phyloP scores from a whole-genome alignment of 2,888 invertebrate species.

The Dryobota labecula region DNA sequence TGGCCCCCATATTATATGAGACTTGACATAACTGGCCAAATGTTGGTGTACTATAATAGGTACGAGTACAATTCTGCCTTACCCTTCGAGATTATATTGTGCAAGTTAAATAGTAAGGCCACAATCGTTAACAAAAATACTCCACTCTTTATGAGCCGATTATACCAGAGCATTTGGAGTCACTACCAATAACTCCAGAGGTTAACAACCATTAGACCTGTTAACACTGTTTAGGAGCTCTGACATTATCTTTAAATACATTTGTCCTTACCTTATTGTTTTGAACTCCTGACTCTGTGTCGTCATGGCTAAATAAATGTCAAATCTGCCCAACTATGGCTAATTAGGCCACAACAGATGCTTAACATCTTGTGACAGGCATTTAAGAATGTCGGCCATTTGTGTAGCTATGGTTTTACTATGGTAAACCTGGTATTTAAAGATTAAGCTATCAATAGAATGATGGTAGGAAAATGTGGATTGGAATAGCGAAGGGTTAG shows the following conservation, averaged over 20 bases:
- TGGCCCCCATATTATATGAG: too few relatives aligned
- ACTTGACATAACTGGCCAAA: too few relatives aligned
- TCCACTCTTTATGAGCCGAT: constrained; percentile 4
- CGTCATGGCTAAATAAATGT: constrained; percentile 51
- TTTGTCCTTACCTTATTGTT: constrained; percentile 56
- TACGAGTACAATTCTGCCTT: too few relatives aligned
- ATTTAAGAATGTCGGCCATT: constrained; percentile 51
- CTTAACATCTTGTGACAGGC: constrained; percentile 44
- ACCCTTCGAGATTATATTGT: too few relatives aligned
- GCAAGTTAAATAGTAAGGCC: neutral
- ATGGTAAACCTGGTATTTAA: constrained; percentile 33
- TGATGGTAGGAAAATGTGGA: neutral
- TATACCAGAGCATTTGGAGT: constrained; percentile 15
- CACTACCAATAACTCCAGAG: constrained; percentile 3
- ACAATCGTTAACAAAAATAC: neutral
- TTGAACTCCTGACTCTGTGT: constrained; percentile 40
- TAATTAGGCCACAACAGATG: constrained; percentile 55
- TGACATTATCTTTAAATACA: constrained; percentile 59
- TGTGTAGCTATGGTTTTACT: constrained; percentile 21
- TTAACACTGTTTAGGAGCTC: constrained; percentile 48
- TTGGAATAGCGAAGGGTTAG: neutral
- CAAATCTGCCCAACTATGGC: constrained; percentile 58
- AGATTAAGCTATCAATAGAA: constrained; percentile 25
- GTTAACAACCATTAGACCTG: constrained; percentile 37
- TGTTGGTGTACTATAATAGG: too few relatives aligned